Conservation (phyloP, 2,797 vertebrate genomes). For the Petrocephalus schoutedeni region DNA sequence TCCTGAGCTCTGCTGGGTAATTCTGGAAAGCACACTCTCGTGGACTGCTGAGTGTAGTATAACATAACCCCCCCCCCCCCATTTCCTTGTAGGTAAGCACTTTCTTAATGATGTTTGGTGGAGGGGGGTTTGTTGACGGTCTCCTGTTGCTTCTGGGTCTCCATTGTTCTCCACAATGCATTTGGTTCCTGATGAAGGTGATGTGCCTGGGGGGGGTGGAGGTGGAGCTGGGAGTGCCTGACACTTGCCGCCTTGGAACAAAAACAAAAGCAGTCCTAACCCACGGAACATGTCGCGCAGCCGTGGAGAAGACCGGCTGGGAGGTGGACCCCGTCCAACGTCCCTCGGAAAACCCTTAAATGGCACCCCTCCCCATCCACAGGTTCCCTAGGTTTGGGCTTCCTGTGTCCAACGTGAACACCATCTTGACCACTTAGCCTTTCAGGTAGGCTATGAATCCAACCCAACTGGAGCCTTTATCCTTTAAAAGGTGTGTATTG, state of each 20-base stretch:
- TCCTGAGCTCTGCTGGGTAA: constrained; percentile 26
- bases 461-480: too few relatives aligned
- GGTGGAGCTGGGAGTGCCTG: not conserved
- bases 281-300: not conserved
- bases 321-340: not conserved
- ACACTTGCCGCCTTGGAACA: not conserved
- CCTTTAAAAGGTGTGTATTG: not conserved
- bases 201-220: constrained; percentile 39
- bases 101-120: constrained; percentile 36
- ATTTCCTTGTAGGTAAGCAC: constrained; percentile 66
- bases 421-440: not conserved
- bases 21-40: constrained; percentile 20
- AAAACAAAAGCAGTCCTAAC: not conserved
- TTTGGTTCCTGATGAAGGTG: constrained; percentile 55
- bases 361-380: not conserved
- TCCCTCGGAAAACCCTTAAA: not conserved
- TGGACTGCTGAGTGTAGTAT: constrained; percentile 41
- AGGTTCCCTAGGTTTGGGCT: not conserved
- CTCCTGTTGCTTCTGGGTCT: constrained; percentile 24
- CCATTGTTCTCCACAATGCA: constrained; percentile 27
- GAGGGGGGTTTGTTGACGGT: constrained; percentile 13
- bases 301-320: not conserved
- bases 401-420: not conserved
- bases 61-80: constrained; percentile 38
- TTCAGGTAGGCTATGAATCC: not conserved